phyloP scores from a whole-genome alignment of 2,113 vertebrate genomes.

The Grallaria varia region DNA sequence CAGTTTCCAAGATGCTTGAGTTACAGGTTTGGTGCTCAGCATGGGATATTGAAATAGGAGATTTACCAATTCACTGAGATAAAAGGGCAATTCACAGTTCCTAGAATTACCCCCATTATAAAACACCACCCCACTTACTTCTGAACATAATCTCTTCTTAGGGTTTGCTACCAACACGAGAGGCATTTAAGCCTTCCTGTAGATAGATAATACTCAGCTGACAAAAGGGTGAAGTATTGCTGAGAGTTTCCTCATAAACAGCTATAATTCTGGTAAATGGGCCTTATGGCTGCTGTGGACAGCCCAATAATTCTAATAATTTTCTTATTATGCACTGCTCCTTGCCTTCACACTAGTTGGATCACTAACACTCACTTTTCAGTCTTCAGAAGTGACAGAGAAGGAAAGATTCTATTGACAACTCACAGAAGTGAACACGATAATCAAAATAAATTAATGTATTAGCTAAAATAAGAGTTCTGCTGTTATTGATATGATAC shows the following conservation, averaged over 20 bases:
- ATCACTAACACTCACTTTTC: neutral
- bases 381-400: neutral
- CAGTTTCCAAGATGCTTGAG: neutral
- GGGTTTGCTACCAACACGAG: neutral
- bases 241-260: neutral
- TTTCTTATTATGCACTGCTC: neutral
- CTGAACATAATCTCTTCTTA: neutral
- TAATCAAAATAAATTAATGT: neutral
- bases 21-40: neutral
- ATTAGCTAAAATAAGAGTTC: neutral
- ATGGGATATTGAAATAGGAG: neutral
- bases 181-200: neutral
- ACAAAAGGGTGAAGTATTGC: neutral
- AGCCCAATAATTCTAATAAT: constrained; percentile 25
- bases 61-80: neutral
- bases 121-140: neutral
- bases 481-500: neutral
- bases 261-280: neutral
- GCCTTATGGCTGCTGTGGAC: neutral
- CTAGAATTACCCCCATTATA: neutral
- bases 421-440: neutral
- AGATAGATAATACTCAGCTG: neutral
- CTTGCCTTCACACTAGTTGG: neutral
- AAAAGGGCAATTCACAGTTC: neutral
- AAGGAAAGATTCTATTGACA: neutral